Percentiles rank a stretch among this genome's conserved stretches.
phyloP scores from a whole-genome alignment of 2,113 vertebrate genomes.

The Dasyurus viverrinus region DNA sequence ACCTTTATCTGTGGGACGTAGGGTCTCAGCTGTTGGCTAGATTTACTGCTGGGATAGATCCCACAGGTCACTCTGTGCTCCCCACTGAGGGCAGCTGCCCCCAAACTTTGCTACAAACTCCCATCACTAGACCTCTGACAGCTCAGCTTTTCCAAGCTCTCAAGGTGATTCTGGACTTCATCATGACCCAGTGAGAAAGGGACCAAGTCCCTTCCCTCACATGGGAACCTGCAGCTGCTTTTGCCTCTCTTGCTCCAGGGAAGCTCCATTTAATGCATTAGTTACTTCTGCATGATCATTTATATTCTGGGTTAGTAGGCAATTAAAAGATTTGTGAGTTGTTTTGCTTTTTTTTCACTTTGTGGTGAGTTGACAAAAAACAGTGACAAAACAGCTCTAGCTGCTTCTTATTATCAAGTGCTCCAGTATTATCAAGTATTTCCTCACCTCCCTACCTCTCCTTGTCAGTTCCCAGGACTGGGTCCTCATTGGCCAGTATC shows the following conservation, averaged over 20 bases:
- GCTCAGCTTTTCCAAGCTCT: neutral
- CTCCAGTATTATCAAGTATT: neutral
- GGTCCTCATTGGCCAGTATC: no score
- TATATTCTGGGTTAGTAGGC: neutral
- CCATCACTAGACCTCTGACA: neutral
- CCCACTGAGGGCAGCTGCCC: neutral
- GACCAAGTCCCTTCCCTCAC: neutral
- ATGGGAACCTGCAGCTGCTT: no score
- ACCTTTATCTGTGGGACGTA: neutral
- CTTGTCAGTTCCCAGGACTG: neutral
- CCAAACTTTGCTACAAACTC: neutral
- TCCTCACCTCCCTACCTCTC: no score
- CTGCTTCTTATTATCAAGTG: neutral
- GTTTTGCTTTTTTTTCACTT: neutral
- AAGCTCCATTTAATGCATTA: neutral
- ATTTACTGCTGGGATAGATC: neutral
- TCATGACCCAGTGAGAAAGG: neutral
- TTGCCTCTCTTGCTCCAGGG: neutral
- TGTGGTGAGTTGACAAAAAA: neutral
- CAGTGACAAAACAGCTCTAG: neutral
- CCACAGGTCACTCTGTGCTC: neutral
- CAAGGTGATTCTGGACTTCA: neutral
- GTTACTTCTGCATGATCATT: neutral
- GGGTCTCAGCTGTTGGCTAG: neutral
- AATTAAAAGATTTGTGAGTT: neutral